phyloP scores from a whole-genome alignment of 2,113 vertebrate species.

The Rhinolophus sinicus region DNA sequence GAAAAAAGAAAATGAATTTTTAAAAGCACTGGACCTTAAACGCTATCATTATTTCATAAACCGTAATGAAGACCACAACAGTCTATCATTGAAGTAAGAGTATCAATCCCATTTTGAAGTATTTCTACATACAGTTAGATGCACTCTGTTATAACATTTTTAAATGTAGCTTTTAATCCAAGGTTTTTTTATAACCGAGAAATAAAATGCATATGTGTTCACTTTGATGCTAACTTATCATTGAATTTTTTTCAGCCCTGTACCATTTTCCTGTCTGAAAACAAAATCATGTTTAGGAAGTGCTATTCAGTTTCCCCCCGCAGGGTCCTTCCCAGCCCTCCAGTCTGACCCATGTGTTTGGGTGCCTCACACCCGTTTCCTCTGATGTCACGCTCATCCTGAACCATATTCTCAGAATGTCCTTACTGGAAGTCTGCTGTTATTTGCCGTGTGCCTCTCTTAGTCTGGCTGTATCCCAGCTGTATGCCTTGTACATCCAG shows the following conservation, averaged over 20 bases:
- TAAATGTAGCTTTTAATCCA: not conserved
- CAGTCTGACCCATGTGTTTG: not conserved
- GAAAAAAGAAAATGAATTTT: conserved; percentile 60
- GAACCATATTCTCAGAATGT: not conserved
- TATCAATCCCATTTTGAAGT: conserved; percentile 1
- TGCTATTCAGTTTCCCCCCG: not conserved
- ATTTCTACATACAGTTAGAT: not conserved
- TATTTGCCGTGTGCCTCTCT: not conserved
- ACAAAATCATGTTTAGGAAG: not conserved
- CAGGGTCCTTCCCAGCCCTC: not conserved
- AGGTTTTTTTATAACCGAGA: not conserved
- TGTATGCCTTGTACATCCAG: not conserved
- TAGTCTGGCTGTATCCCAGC: not conserved
- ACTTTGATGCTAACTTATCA: not conserved
- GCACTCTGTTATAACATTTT: not conserved
- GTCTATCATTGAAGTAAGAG: not conserved
- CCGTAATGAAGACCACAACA: not conserved
- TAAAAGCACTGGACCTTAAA: conserved; percentile 47
- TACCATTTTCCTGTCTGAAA: not conserved
- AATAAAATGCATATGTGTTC: not conserved
- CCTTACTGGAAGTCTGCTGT: not conserved
- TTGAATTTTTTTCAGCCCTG: not conserved
- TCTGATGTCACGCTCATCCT: not conserved
- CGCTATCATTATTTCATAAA: conserved; percentile 11
- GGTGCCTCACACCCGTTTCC: not conserved